Percentiles rank a stretch among this genome's conserved stretches.
Evolutionary conservation across 1,140 invertebrate species (phyloP).

Genomic region (Saxidomus purpurata): DNA sequence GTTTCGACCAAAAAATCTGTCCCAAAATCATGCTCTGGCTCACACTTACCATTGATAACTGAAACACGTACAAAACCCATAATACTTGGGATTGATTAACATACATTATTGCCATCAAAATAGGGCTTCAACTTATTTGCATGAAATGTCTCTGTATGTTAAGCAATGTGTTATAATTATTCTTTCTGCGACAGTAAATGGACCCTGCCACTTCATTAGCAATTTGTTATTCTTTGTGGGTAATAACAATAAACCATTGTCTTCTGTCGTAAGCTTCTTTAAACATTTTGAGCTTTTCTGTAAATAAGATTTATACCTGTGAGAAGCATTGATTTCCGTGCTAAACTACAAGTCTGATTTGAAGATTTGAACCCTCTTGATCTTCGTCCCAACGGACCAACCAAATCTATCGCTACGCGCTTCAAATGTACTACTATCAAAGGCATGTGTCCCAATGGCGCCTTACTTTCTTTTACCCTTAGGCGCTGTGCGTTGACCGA

Average conservation of each 20-base stretch:
- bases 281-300: constrained; percentile 24
- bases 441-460: constrained; percentile 58
- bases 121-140: constrained; percentile 68
- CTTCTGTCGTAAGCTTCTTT: constrained; percentile 45
- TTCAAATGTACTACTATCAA: constrained; percentile 58
- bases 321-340: constrained; percentile 21
- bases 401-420: constrained; percentile 63
- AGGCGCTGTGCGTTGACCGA: no score
- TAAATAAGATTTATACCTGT: constrained; percentile 41
- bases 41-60: neutral
- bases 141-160: constrained; percentile 57
- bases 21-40: neutral
- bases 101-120: neutral
- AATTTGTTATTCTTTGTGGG: constrained; percentile 64
- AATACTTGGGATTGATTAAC: neutral
- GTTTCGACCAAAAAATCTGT: neutral
- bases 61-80: neutral
- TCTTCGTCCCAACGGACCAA: constrained; percentile 47
- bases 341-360: constrained; percentile 57
- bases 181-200: constrained; percentile 19
- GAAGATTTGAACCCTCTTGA: constrained; percentile 72
- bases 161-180: constrained; percentile 29
- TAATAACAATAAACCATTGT: constrained; percentile 59
- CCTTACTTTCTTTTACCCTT: constrained; percentile 45
- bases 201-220: constrained; percentile 56